Percentiles rank a stretch among this genome's conserved stretches.
Evolutionary conservation across 2,797 vertebrate species (phyloP).

Genomic region (Dermochelys coriacea): DNA sequence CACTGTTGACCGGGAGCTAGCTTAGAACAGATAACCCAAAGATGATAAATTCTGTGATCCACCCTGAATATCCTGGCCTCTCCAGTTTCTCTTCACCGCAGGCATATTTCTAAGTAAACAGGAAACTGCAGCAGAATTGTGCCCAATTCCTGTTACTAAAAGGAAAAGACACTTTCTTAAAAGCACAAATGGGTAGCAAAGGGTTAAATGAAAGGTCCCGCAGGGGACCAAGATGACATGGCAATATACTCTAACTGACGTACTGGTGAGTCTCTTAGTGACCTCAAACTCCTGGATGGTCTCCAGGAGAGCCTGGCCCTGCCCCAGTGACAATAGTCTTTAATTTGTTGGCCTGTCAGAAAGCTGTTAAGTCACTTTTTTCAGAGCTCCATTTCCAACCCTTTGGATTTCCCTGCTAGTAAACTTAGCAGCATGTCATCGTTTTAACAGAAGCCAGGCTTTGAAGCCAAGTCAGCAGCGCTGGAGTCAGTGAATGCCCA

Average conservation of each 20-base stretch:
- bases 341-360: conserved; percentile 76
- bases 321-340: conserved; percentile 71
- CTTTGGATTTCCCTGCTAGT: conserved; percentile 66
- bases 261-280: conserved; percentile 34
- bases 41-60: background rate
- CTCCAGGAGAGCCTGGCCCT: conserved; percentile 66
- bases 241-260: conserved; percentile 46
- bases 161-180: rapidly evolving
- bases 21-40: background rate
- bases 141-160: rapidly evolving
- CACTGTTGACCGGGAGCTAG: background rate
- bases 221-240: conserved; percentile 36
- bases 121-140: background rate
- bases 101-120: rapidly evolving
- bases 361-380: conserved; percentile 55
- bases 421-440: conserved; percentile 63
- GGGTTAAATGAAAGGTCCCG: conserved; percentile 24
- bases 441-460: conserved; percentile 60
- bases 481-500: conserved; percentile 34
- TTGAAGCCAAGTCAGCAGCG: conserved; percentile 26
- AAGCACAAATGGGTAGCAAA: background rate
- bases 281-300: conserved; percentile 69
- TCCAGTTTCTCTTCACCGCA: background rate
- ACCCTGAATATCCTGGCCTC: background rate
- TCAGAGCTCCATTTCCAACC: conserved; percentile 61